Evolutionary conservation across 2,888 invertebrate species (phyloP), one percentile per base, ranked within the genome.

Genomic region (Meloe dianella): DNA sequence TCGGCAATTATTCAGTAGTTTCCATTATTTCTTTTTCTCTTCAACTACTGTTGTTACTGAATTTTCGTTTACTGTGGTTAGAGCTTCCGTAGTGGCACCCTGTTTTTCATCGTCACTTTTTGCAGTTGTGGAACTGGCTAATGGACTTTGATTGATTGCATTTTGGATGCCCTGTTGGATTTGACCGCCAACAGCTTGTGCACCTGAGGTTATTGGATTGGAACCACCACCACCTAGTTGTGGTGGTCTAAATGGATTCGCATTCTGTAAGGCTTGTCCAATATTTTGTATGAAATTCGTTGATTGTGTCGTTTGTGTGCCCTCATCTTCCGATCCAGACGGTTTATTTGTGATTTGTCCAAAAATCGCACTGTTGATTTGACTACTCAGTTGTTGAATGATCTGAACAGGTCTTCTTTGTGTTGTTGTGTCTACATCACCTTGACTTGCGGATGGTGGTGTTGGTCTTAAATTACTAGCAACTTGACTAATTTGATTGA

Each of bases 401-500:
- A 60, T 20, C 20, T 60, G 60, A 24, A 60, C 32, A 1, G 60
- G 60, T 38, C 30, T 3, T 4, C 60, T 14, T 24, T 35, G 60
- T 22, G 60, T 56, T 60, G 47, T 17, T 30, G 63, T 56, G 30
- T 57, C 67, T 57, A 64, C 67, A 38, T 67, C 67, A 24, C 64
- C 67, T 61, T 67, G 64, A 20, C 17, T 10, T 12, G 61, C 27
- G 17, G 57, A 6, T 8, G 63, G 38, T 32, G 60, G 47, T 9
- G 47, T 20, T 30, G 65, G 68, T 9, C 63, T 60, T 51, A 65
- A 65, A 38, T 63, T 65, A 27, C 57, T 60, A 20, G 61, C 57
- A 17, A 68, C 65, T 17, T 62, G 32, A 47, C 57, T 65, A 27
- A 67, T 59, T 61, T 67, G 67, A 30, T 64, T 67, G 12, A 67